Evolutionary conservation across 2,113 vertebrate genomes (phyloP), one percentile per base, ranked within the genome.

Genomic region (Gavialis gangeticus): DNA sequence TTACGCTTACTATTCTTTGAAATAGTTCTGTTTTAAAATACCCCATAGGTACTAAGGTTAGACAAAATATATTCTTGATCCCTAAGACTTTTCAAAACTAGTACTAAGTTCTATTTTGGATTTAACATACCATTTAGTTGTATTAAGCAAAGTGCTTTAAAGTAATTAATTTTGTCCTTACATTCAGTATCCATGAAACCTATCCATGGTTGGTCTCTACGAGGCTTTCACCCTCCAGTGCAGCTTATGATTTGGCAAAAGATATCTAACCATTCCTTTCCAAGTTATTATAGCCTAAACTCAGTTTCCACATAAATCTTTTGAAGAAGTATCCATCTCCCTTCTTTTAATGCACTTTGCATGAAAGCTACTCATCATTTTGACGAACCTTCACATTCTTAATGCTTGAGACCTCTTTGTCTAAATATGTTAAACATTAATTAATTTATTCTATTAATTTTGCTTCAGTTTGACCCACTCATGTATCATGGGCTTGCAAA

Each of bases 321-420:
- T 82, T 84, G 83, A 90, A 90, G 6, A 14, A 79, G 4, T 79
- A 30, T 80, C 90, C 77, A 30, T 80, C 90, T 82, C 79, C 14
- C 67, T 94, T 88, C 76, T 95, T 92, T 87, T 81, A 46, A 60
- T 57, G 84, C 79, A 24, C 10, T 28, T 82, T 4, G 66, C 25
- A 81, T 91, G 86, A 63, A 58, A 93, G 67, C 4, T 66, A 92
- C 46, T 85, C 85, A 91, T 88, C 77, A 82, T 55, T 95, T 64
- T 77, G 67, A 92, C 79, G 77, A 97, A 75, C 30, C 15, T 93
- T 71, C 37, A 60, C 77, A 92, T 89, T 96, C 91, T 95, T 97
- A 91, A 96, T 93, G 92, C 96, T 97, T 93, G 90, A 97, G 75
- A 95, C 96, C 75, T 94, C 58, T 63, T 30, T 96, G 92, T 96